Evolutionary conservation across 2,113 vertebrate species (phyloP).

Genomic region (Coracopsis vasa): DNA sequence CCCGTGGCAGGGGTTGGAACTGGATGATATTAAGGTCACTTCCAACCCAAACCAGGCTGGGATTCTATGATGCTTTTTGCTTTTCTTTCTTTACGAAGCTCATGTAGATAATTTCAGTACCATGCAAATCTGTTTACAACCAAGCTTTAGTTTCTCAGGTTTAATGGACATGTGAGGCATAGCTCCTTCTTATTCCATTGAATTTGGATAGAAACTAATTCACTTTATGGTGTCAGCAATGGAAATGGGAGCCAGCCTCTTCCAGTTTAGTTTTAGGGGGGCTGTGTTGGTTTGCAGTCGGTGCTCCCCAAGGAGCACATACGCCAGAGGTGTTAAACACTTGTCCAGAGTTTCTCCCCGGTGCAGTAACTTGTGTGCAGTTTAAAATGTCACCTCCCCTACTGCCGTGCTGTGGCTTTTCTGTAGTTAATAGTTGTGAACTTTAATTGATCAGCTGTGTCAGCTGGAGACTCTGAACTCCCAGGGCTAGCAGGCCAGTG

Average conservation of each 20-base stretch:
- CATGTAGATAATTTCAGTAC: background rate
- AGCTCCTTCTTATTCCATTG: background rate
- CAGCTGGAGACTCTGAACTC: background rate
- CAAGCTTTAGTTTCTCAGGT: background rate
- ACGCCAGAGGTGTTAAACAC: background rate
- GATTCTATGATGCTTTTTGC: background rate
- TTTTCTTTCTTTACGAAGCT: background rate
- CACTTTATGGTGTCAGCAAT: background rate
- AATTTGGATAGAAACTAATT: background rate
- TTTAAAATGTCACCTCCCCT: background rate
- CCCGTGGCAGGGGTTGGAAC: accelerated
- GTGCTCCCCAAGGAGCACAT: background rate
- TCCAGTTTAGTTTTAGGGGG: accelerated
- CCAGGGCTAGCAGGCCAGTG: background rate
- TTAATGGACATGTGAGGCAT: background rate
- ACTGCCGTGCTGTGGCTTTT: background rate
- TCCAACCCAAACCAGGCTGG: background rate
- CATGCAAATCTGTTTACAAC: background rate
- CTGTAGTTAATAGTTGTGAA: background rate
- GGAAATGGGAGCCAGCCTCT: background rate
- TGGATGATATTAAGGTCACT: background rate
- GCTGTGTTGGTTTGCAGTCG: accelerated
- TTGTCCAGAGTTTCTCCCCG: background rate
- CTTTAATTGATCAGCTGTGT: background rate
- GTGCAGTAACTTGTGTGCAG: background rate